Percentiles rank a stretch among this genome's conserved stretches.
phyloP scores from a whole-genome alignment of 2,113 vertebrate genomes.

The Eptesicus fuscus region DNA sequence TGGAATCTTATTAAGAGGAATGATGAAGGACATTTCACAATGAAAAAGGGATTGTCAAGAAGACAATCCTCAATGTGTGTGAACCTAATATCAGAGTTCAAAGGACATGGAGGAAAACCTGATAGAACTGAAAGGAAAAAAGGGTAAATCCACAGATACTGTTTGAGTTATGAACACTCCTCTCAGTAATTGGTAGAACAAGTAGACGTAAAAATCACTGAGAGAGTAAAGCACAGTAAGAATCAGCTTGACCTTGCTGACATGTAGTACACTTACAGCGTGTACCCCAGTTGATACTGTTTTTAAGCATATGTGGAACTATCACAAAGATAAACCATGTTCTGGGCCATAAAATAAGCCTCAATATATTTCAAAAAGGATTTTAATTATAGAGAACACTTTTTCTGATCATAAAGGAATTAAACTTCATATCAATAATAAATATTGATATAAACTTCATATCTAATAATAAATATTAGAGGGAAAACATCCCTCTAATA shows the following conservation, averaged over 20 bases:
- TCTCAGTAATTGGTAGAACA: not conserved
- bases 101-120: not conserved
- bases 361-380: not conserved
- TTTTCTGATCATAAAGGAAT: not conserved
- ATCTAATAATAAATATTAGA: too few relatives aligned
- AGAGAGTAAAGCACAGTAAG: not conserved
- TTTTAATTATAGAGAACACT: not conserved
- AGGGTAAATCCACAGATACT: not conserved
- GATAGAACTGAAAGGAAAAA: not conserved
- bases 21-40: not conserved
- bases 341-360: not conserved
- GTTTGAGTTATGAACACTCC: not conserved
- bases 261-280: not conserved
- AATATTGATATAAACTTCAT: not conserved
- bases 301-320: not conserved
- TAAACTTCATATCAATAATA: not conserved
- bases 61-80: not conserved
- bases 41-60: not conserved
- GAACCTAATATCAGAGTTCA: not conserved
- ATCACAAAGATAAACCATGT: not conserved
- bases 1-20: not conserved
- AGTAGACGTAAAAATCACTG: not conserved
- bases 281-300: not conserved
- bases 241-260: not conserved
- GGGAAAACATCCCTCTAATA: not conserved